Conservation (phyloP, 2,797 vertebrate species). For the Echeneis naucrates region DNA sequence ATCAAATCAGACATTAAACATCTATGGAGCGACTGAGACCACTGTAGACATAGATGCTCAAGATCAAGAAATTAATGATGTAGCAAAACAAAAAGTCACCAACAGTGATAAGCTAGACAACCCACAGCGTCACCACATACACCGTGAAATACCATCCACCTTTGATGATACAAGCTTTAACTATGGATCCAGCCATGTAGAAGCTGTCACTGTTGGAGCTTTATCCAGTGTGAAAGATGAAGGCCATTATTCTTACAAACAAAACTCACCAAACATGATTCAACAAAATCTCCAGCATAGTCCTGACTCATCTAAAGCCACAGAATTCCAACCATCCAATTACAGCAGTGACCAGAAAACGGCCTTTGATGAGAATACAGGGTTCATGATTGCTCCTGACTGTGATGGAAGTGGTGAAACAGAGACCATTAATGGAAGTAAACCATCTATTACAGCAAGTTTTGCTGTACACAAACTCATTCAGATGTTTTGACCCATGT, state of each 20-base stretch:
- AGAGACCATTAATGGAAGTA: not conserved
- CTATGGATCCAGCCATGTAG: not conserved
- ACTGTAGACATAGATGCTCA: constrained; percentile 2
- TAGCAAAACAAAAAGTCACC: constrained; percentile 7
- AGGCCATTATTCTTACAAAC: constrained; percentile 2
- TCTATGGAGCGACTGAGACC: not conserved
- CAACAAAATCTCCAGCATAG: constrained; percentile 23
- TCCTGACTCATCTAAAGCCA: constrained; percentile 7
- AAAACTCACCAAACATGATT: not conserved
- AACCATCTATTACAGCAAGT: constrained; percentile 1
- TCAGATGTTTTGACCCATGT: constrained; percentile 35
- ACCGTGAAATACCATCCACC: constrained; percentile 7
- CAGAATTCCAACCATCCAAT: not conserved
- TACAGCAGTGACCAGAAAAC: constrained; percentile 15
- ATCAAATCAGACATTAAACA: constrained; percentile 13
- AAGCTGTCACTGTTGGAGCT: constrained; percentile 2
- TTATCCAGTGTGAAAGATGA: constrained; percentile 13
- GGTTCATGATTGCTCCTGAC: not conserved
- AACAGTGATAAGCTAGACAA: constrained; percentile 4
- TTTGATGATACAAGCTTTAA: not conserved
- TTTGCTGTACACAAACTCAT: constrained; percentile 14
- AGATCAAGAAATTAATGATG: constrained; percentile 13
- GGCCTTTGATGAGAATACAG: not conserved
- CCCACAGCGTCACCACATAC: constrained; percentile 23
- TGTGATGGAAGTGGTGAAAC: constrained; percentile 12